A percentile compares a stretch with the other conserved stretches of the same genome.
Conservation (phyloP, 2,113 vertebrate genomes). For the Prietella phreatophila region DNA sequence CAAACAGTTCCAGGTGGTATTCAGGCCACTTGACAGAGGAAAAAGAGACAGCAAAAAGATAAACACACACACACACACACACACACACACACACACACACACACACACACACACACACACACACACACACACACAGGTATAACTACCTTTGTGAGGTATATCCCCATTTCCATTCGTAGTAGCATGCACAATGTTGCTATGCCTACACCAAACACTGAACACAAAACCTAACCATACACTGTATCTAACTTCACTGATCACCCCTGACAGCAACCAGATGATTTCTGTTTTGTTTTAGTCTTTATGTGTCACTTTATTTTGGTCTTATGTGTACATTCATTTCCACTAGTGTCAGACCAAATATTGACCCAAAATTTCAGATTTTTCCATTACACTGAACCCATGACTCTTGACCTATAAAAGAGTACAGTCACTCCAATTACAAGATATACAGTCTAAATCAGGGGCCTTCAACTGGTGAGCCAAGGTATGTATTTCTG, state of each 20-base stretch:
- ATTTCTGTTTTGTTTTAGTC: neutral
- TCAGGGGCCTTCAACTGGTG: neutral
- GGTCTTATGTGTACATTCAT: neutral
- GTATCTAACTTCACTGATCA: neutral
- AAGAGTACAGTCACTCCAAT: constrained; percentile 3
- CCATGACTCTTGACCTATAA: constrained; percentile 29
- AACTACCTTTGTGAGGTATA: neutral
- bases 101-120: neutral
- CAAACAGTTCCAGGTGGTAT: constrained; percentile 63
- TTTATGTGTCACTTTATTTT: neutral
- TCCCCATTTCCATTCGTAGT: neutral
- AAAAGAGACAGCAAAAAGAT: neutral
- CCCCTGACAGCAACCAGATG: neutral
- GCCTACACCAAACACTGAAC: neutral
- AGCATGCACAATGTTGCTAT: neutral
- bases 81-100: constrained; percentile 2
- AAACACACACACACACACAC: neutral
- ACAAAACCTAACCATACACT: neutral
- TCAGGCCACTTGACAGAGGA: constrained; percentile 38
- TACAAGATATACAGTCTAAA: constrained; percentile 29
- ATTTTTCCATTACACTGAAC: constrained; percentile 33
- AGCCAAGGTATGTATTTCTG: neutral
- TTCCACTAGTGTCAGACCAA: neutral
- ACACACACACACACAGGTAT: neutral
- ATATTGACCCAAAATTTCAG: neutral